Base-by-base conservation (phyloP, 2,888 invertebrate genomes). In the Eilema sororculum region DNA sequence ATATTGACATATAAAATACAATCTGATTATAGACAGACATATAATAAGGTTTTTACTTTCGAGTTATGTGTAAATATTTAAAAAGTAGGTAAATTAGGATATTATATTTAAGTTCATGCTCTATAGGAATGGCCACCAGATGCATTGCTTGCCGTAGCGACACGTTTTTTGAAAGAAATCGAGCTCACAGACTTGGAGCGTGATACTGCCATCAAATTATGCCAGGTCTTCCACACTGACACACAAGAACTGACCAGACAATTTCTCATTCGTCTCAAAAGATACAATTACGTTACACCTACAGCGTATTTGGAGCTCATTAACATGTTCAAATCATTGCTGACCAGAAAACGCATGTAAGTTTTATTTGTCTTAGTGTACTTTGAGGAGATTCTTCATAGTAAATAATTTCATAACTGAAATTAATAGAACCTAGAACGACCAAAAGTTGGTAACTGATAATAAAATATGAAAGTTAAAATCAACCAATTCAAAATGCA, bases 231-330 rank as follows among this genome's bases (percentile, higher is more conserved):
- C 91, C 99, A 99, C 90, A 97, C 97, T 0, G 97, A 98, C 33
- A 98, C 98, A 0, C 97, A 98, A 88, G 90, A 90, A 10, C 90
- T 98, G 41, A 97, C 98, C 0, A 89, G 92, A 0, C 96, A 97
- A 85, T 98, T 97, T 88, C 80, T 90, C n/a, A 75, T 91, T 25
- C 83, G 94, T 6, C 91, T 98, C 69, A 97, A 97, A 73, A 95
- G 99, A 76, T 96, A 96, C 82, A 98, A 98, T 88, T 99, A 99
- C 88, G 98, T 99, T 0, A 99, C 99, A 0, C 99, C 99, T 0
- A 99, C 98, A 0, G 99, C 98, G 0, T 99, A 99, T 88, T 94
- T 99, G 78, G 99, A 99, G 86, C 96, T 99, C 85, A 98, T 99
- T 78, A 98, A 97, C 85, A 98, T 98, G 52, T 99, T 99, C 85